Percentiles rank a stretch among this genome's conserved stretches.
Evolutionary conservation across 1,140 invertebrate species (phyloP).

Genomic region (Diachasmimorpha longicaudata): DNA sequence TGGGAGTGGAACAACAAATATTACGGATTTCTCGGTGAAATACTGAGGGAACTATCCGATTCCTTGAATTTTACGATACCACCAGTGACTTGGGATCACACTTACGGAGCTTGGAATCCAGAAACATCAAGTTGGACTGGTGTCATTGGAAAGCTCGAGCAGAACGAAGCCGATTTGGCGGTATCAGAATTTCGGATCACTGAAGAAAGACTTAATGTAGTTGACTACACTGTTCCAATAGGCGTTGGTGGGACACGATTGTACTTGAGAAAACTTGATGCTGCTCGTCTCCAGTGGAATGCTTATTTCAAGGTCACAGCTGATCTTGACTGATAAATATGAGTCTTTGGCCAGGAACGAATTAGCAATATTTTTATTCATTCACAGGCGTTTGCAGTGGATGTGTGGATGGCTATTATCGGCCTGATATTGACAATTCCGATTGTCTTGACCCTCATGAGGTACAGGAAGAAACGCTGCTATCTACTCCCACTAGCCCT

Average conservation of each 20-base stretch:
- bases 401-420: conserved; percentile 27
- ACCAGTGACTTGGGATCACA: not conserved
- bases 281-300: conserved; percentile 34
- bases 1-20: not conserved
- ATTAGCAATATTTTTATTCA: not conserved
- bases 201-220: conserved; percentile 27
- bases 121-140: conserved; percentile 29
- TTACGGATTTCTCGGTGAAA: conserved; percentile 13
- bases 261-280: conserved; percentile 32
- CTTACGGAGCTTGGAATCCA: conserved; percentile 12
- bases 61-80: conserved; percentile 28
- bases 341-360: no score
- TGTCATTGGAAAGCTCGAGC: conserved; percentile 22
- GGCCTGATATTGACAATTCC: conserved; percentile 1
- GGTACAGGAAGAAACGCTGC: not conserved
- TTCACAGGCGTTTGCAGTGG: conserved; percentile 25
- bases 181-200: conserved; percentile 39
- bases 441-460: conserved; percentile 23
- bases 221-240: conserved; percentile 43
- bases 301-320: conserved; percentile 39
- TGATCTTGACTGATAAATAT: no score
- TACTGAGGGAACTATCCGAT: conserved; percentile 20
- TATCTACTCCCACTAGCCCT: conserved; percentile 9
- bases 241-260: conserved; percentile 26
- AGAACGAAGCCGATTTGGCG: conserved; percentile 24